Evolutionary conservation across 2,113 vertebrate genomes (phyloP).

Genomic region (Eira barbara): DNA sequence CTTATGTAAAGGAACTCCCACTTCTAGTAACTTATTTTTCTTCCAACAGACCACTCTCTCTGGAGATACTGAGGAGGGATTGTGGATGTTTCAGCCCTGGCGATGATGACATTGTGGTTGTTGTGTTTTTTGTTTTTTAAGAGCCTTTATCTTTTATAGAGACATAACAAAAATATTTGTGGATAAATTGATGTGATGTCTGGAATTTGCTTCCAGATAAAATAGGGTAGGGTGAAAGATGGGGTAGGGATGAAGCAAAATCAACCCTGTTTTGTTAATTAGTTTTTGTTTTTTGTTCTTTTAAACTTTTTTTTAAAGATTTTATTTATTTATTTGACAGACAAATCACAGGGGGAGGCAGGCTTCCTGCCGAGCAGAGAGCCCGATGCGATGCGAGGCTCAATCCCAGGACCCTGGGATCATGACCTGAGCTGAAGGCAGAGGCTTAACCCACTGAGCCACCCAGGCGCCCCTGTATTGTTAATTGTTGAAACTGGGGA

Average conservation of each 20-base stretch:
- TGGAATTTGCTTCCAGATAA: neutral
- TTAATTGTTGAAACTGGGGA: neutral
- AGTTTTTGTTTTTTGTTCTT: neutral
- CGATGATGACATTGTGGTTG: neutral
- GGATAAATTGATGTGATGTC: neutral
- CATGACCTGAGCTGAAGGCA: too few species aligned
- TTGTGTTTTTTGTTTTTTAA: neutral
- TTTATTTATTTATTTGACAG: too few species aligned
- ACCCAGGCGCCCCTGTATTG: too few species aligned
- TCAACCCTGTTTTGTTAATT: accelerated
- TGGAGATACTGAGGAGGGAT: neutral
- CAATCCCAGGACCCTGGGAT: too few species aligned
- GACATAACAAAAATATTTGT: neutral
- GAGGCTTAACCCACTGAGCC: too few species aligned
- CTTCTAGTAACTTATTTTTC: neutral
- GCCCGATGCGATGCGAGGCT: too few species aligned
- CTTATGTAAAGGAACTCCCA: neutral
- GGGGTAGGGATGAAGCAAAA: neutral
- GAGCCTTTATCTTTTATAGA: neutral
- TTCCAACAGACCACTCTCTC: neutral
- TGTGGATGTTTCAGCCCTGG: neutral
- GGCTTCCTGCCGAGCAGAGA: too few species aligned
- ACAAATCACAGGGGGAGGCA: too few species aligned
- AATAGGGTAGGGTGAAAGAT: neutral
- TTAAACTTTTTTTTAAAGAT: too few species aligned